Percentiles rank a stretch among this genome's conserved stretches.
These are phyloP conservation scores for Drosophila rellima DNA, from an alignment of 2,888 invertebrate genomes.

Conservation along the genomic window DNA sequence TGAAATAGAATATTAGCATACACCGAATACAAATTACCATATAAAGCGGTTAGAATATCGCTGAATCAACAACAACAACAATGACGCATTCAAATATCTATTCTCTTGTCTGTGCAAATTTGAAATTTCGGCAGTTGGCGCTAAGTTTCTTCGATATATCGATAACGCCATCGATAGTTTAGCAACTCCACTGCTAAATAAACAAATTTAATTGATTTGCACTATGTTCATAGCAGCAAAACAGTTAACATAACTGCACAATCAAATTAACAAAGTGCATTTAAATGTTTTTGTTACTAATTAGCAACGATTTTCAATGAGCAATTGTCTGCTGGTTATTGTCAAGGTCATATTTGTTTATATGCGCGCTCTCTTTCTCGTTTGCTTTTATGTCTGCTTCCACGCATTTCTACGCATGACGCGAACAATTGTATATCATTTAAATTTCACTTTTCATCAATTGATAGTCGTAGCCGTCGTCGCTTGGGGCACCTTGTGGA, in stretches of 20 bases:
- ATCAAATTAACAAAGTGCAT: slow-evolving; percentile 7
- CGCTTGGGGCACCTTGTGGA: slow-evolving; percentile 65
- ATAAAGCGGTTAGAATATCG: slow-evolving; percentile 54
- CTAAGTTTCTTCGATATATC: neutral
- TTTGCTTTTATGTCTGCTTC: slow-evolving; percentile 13
- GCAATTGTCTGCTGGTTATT: neutral
- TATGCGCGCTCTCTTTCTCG: neutral
- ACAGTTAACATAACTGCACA: slow-evolving; percentile 7
- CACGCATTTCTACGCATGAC: slow-evolving; percentile 53
- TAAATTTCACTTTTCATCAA: slow-evolving; percentile 59
- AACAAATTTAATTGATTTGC: slow-evolving; percentile 37
- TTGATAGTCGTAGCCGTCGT: slow-evolving; percentile 8
- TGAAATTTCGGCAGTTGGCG: slow-evolving; percentile 35
- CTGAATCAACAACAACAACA: slow-evolving; percentile 23
- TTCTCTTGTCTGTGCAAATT: slow-evolving; percentile 11
- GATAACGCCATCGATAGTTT: neutral
- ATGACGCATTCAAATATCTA: slow-evolving; percentile 27
- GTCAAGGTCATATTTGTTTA: slow-evolving; percentile 40
- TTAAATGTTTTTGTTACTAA: slow-evolving; percentile 14
- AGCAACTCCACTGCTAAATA: slow-evolving; percentile 23
- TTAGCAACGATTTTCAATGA: slow-evolving; percentile 1
- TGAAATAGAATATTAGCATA: slow-evolving; percentile 54
- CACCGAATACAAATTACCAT: slow-evolving; percentile 66
- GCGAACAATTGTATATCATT: slow-evolving; percentile 48
- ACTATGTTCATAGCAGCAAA: neutral